These are phyloP conservation scores for Eulimnadia texana DNA, from an alignment of 1,140 invertebrate species.

Conservation along the genomic window DNA sequence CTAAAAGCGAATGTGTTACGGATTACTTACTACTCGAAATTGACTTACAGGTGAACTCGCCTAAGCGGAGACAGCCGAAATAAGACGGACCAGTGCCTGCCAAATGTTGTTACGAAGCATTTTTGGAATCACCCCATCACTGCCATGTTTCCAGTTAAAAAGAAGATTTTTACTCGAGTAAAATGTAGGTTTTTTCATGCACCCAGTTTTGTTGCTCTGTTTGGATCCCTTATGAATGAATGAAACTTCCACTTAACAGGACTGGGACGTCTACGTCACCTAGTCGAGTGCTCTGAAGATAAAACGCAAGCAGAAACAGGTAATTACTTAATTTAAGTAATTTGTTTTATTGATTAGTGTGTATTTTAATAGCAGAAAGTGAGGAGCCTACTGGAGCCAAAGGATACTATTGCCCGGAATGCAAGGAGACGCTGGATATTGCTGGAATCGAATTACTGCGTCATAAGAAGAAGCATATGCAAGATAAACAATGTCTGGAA, in stretches of 20 bases:
- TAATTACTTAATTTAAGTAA: neutral
- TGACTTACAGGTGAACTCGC: too few species aligned
- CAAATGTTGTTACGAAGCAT: too few species aligned
- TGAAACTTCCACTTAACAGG: slow-evolving; percentile 27
- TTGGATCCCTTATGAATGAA: too few species aligned
- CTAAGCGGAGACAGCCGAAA: too few species aligned
- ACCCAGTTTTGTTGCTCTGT: too few species aligned
- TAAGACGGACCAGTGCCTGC: too few species aligned
- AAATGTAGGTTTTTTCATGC: too few species aligned
- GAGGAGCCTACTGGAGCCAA: slow-evolving; percentile 42
- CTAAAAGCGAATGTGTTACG: too few species aligned
- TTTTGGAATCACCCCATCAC: too few species aligned
- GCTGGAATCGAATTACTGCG: slow-evolving; percentile 40
- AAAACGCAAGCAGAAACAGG: slow-evolving; percentile 2
- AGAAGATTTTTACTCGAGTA: too few species aligned
- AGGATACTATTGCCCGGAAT: slow-evolving; percentile 51
- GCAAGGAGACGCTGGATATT: slow-evolving; percentile 49
- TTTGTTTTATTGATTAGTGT: slow-evolving; percentile 23
- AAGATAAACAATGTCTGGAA: slow-evolving; percentile 31
- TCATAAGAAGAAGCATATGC: slow-evolving; percentile 31
- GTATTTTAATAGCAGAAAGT: slow-evolving; percentile 21
- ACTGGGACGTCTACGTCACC: slow-evolving; percentile 32
- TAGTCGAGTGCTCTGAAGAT: slow-evolving; percentile 25
- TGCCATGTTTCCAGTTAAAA: too few species aligned
- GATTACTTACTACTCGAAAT: too few species aligned